Conservation (phyloP, 2,113 vertebrate genomes). For the Campylomormyrus numenius region DNA sequence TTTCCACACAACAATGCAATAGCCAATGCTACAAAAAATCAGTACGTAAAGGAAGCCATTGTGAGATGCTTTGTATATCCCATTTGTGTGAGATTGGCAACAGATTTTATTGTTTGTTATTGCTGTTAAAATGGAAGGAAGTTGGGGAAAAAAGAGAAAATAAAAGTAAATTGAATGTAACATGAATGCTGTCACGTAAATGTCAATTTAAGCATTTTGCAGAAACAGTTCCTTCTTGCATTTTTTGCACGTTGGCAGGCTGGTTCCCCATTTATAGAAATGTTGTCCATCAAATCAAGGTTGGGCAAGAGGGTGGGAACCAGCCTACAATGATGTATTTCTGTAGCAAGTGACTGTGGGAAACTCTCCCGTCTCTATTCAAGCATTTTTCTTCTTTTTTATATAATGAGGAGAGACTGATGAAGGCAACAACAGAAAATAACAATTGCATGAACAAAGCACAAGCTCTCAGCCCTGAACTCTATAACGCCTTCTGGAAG, state of each 20-base stretch:
- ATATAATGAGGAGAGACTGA: slow-evolving; percentile 93
- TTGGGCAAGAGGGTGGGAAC: slow-evolving; percentile 64
- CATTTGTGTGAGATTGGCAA: neutral
- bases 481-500: slow-evolving; percentile 84
- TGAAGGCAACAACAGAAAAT: slow-evolving; percentile 91
- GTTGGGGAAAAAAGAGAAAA: neutral
- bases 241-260: slow-evolving; percentile 82
- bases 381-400: slow-evolving; percentile 90
- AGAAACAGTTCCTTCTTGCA: slow-evolving; percentile 35
- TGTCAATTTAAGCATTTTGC: neutral
- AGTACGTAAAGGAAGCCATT: neutral
- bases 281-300: slow-evolving; percentile 87
- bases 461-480: slow-evolving; percentile 71
- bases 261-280: slow-evolving; percentile 89
- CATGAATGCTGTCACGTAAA: neutral
- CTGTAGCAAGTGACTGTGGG: slow-evolving; percentile 98
- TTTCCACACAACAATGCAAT: neutral
- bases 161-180: slow-evolving; percentile 6
- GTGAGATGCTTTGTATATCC: neutral
- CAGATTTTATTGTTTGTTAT: neutral
- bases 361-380: slow-evolving; percentile 99
- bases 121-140: neutral
- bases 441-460: slow-evolving; percentile 97
- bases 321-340: slow-evolving; percentile 89
- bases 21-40: neutral